A percentile compares a stretch with the other conserved stretches of the same genome.
These are phyloP conservation scores for Euplagia quadripunctaria DNA, from an alignment of 2,888 invertebrate species.

Conservation along the genomic window DNA sequence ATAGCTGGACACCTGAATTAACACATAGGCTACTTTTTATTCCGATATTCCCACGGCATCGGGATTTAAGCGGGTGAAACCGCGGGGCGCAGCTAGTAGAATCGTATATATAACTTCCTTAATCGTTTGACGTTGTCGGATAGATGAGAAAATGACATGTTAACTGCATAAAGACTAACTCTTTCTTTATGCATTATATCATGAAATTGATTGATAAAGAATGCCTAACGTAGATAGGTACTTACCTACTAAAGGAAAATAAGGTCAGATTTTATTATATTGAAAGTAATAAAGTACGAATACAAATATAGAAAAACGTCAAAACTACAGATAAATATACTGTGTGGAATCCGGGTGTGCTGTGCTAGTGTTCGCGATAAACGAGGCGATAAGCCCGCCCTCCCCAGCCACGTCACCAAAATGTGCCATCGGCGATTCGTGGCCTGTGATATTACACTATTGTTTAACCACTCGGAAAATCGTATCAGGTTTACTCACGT, in stretches of 20 bases:
- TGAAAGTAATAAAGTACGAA: not conserved
- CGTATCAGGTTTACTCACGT: not conserved
- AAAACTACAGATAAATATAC: constrained; percentile 5
- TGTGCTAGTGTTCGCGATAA: constrained; percentile 14
- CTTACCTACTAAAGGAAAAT: not conserved
- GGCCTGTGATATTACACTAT: constrained; percentile 16
- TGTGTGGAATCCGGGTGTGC: constrained; percentile 11
- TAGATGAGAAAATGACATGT: not conserved
- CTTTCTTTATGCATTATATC: too few species aligned
- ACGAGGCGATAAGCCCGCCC: constrained; percentile 16
- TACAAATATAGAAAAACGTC: not conserved
- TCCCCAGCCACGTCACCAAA: not conserved
- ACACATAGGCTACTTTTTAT: too few species aligned
- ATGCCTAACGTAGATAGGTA: too few species aligned
- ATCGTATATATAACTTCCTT: too few species aligned
- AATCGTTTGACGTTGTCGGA: not conserved
- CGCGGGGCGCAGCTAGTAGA: too few species aligned
- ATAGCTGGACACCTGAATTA: too few species aligned
- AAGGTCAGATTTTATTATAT: not conserved
- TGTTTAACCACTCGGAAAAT: constrained; percentile 16
- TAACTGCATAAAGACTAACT: too few species aligned
- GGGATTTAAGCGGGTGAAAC: too few species aligned
- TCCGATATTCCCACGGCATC: too few species aligned
- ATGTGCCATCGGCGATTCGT: constrained; percentile 19
- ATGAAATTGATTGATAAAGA: too few species aligned